A percentile compares a stretch with the other conserved stretches of the same genome.
Evolutionary conservation across 2,113 vertebrate species (phyloP).

Genomic region (Nanorana parkeri): DNA sequence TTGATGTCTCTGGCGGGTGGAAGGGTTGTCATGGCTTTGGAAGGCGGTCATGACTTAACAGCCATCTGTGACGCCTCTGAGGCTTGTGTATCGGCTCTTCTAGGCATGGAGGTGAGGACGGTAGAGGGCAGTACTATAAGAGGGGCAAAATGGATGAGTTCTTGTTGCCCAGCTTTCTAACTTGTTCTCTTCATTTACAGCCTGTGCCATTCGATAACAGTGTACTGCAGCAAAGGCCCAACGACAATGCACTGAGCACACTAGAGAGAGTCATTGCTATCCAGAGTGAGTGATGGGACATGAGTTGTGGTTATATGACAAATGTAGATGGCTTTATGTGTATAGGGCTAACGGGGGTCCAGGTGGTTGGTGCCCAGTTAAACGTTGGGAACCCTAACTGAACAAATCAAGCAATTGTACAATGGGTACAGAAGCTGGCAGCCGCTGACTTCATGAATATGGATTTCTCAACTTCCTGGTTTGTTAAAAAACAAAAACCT

Average conservation of each 20-base stretch:
- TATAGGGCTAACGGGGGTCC: too few species aligned
- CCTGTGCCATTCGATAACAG: slow-evolving; percentile 82
- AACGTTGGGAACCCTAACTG: too few species aligned
- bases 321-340: too few species aligned
- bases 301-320: not conserved
- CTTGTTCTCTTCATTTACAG: slow-evolving; percentile 64
- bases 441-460: too few species aligned
- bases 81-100: slow-evolving; percentile 81
- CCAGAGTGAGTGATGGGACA: slow-evolving; percentile 80
- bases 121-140: not conserved
- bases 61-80: slow-evolving; percentile 89
- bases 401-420: too few species aligned
- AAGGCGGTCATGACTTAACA: slow-evolving; percentile 87
- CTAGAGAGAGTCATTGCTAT: slow-evolving; percentile 90
- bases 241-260: slow-evolving; percentile 82
- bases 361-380: too few species aligned
- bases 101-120: slow-evolving; percentile 79
- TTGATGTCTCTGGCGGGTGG: slow-evolving; percentile 85
- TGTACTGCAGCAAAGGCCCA: slow-evolving; percentile 87
- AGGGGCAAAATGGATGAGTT: fast-evolving
- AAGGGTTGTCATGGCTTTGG: slow-evolving; percentile 83
- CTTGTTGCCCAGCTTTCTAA: not conserved
- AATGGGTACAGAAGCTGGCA: too few species aligned
- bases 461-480: too few species aligned
- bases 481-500: too few species aligned